These are phyloP conservation scores for Dasyornis broadbenti DNA, from an alignment of 2,113 vertebrate genomes.

Conservation along the genomic window DNA sequence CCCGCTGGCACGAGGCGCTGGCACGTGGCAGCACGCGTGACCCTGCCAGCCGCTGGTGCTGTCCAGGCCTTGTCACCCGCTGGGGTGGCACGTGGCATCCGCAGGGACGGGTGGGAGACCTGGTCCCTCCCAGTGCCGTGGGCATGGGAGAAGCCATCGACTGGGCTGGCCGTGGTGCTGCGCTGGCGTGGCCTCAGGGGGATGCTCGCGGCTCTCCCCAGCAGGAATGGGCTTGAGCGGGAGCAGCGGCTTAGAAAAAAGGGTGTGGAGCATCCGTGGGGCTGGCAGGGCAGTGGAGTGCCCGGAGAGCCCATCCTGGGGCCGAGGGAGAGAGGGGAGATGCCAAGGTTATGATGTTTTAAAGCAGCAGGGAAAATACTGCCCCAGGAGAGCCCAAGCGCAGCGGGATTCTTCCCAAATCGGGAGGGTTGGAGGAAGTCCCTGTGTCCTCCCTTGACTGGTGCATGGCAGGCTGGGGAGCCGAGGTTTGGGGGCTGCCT, in stretches of 20 bases:
- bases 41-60: accelerated
- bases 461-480: background rate
- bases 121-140: background rate
- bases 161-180: accelerated
- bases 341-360: background rate
- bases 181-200: accelerated
- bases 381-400: background rate
- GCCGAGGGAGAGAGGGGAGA: background rate
- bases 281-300: background rate
- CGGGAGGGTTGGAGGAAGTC: background rate
- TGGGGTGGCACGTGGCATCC: background rate
- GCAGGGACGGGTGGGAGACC: background rate
- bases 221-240: background rate
- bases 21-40: background rate
- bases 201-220: accelerated
- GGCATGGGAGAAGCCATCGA: background rate
- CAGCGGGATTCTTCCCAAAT: background rate
- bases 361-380: background rate
- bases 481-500: background rate
- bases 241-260: background rate
- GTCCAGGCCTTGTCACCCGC: background rate
- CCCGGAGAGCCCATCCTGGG: accelerated
- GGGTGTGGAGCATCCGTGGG: background rate
- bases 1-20: accelerated
- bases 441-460: background rate